Base-by-base conservation (phyloP, 2,113 vertebrate species). In the Sorex fumeus region DNA sequence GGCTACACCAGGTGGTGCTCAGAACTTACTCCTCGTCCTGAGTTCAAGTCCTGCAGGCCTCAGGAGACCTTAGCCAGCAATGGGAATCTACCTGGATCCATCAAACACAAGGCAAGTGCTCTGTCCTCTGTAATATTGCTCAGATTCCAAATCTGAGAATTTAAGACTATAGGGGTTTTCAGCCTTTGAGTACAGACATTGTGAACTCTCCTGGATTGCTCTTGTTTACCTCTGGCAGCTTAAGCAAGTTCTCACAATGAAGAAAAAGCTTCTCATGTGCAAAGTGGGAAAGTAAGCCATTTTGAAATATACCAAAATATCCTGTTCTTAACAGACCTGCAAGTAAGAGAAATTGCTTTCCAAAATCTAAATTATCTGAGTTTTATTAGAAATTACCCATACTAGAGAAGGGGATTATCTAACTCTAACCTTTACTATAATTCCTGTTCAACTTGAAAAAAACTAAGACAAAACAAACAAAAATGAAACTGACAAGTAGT, bases 151-250 rank as follows among this genome's bases (percentile, higher is more conserved):
- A 7, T 40, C 25, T 66, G 19, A 57, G 15, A 47, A 12, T 50
- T 23, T 34, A 75, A 13, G 47, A 16, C 19, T 64, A n/a, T 21
- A 30, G 0, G 6, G 7, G 0, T 0, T 3, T 10, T n/a, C 32
- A 28, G 3, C 12, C 1, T 47, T 40, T 47, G 6, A 2, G 7
- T 9, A 0, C 1, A 15, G 10, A 40, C 45, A 71, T 7, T 69
- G 4, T 28, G n/a, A 71, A 30, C 32, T 4, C 1, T 50, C 19
- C 2, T 60, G 7, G 19, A 32, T 3, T 11, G 23, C n/a, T 62
- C 47, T 25, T 50, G 32, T 53, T 45, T 45, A 30, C 30, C 2
- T 23, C 2, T 1, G 72, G 3, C 13, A 15, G 3, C 0, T 66
- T 3, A 34, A 72, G 18, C 27, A 47, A 43, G 0, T 40, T 79